Evolutionary conservation across 2,113 vertebrate species (phyloP), one percentile per base, ranked within the genome.

Genomic region (Rhegmatorhina hoffmannsi): DNA sequence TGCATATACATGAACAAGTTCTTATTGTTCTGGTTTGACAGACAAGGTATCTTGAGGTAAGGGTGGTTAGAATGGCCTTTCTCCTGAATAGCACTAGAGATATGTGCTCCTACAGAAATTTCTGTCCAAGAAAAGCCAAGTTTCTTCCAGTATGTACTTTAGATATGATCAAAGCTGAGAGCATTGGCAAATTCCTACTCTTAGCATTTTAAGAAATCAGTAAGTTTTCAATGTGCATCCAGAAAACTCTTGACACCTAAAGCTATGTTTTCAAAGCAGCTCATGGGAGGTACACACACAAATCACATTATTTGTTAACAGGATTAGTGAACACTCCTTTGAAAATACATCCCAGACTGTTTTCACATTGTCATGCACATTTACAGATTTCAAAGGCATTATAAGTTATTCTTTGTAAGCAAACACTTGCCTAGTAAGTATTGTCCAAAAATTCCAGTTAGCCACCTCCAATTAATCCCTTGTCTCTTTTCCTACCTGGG

Each of bases 231-330:
- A 73, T 10, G 1, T 44, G 52, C 2, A 1, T 66, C 75, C 68
- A 76, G 77, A 85, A 90, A 92, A 87, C 38, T 94, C 91, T 36
- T 81, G 81, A 91, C 38, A 80, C 77, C 87, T 84, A 16, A 60
- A 63, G 43, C 28, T 93, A 70, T 20, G 16, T 82, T 96, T 96
- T 90, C 77, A 82, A 70, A 91, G 69, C 49, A 92, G 50, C 79
- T 63, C 56, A 59, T 29, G 47, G 75, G 81, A 95, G 69, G 82
- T 76, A 88, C 38, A 53, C 13, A 19, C 38, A 94, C 69, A 96
- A 95, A 96, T 94, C 80, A 52, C 74, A 75, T 90, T 90, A 95
- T 93, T 95, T 83, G 69, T 85, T 95, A 94, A 90, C 67, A 89
- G 85, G 83, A 95, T 95, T 95, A 93, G 62, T 11, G 43, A 94